Evolutionary conservation across 1,140 invertebrate species (phyloP).

Genomic region (Telenomus remus): DNA sequence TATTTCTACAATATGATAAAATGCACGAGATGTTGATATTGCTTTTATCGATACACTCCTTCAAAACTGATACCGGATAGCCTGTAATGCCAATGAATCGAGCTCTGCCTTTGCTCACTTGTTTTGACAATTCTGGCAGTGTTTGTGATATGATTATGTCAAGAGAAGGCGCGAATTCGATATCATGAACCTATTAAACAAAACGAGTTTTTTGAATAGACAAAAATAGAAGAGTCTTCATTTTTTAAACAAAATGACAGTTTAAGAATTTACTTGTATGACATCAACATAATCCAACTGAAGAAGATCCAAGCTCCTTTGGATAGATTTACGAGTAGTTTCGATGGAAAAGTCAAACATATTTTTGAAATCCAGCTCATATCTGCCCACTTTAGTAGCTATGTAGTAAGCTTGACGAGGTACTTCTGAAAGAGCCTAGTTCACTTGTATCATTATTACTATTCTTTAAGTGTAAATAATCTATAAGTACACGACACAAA

Average conservation of each 20-base stretch:
- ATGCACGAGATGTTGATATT: conserved; percentile 83
- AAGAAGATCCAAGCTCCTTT: conserved; percentile 84
- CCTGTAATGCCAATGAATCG: conserved; percentile 91
- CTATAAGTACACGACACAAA: conserved; percentile 10
- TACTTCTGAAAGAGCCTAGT: conserved; percentile 83
- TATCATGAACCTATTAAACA: conserved; percentile 86
- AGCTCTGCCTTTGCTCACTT: conserved; percentile 86
- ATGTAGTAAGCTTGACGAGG: conserved; percentile 91
- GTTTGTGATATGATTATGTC: conserved; percentile 90
- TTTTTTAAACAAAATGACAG: no score
- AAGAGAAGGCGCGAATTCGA: conserved; percentile 89
- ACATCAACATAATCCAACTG: conserved; percentile 91
- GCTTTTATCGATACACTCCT: conserved; percentile 83
- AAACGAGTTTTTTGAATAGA: neutral
- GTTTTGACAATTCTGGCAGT: conserved; percentile 84
- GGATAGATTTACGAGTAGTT: conserved; percentile 84
- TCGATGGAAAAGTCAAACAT: conserved; percentile 93
- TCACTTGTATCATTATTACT: conserved; percentile 46
- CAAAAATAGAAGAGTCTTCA: no score
- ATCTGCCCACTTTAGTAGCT: conserved; percentile 94
- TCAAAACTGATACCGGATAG: conserved; percentile 86
- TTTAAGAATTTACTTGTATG: conserved; percentile 81
- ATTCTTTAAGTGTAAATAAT: conserved; percentile 5
- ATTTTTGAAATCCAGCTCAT: conserved; percentile 81
- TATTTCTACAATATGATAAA: conserved; percentile 86